Base-by-base conservation (phyloP, 2,113 vertebrate genomes). In the Tringa solitaria region DNA sequence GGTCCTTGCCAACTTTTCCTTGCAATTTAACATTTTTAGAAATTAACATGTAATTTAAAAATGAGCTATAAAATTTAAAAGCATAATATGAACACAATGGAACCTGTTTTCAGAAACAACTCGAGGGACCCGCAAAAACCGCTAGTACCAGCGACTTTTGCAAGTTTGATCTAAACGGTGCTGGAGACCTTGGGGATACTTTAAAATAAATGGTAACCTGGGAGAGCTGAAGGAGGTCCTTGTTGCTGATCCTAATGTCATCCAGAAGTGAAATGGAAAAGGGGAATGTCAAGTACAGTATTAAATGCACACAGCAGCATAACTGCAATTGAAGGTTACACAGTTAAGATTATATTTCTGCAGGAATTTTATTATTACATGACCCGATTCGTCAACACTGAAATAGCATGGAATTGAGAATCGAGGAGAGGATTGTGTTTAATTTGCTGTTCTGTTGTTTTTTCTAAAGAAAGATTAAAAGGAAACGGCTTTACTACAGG, bases 1-100 rank as follows among this genome's bases (percentile, higher is more conserved):
- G 95, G 93, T 94, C 91, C 77, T 94, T 92, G 93, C 94, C 92
- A 92, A 78, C n/a, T 95, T 95, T 59, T 90, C 59, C 69, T 92
- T 4, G 0, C 87, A 86, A 94, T 89, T 96, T 91, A 94, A 89
- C 87, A 53, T 96, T 95, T 97, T 90, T 75, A 90, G 91, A 97
- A 97, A 97, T 93, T 95, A 97, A 89, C 95, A 84, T 97, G 87
- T 91, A 95, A 87, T 97, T 97, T 89, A 37, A 95, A 97, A 96
- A 96, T 39, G 63, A 78, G 82, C 93, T 88, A 92, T 96, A 97
- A 97, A 89, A 90, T 93, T 86, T 95, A 73, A 89, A 91, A 91
- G 87, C 81, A 16, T 95, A 91, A 93, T 91, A 50, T 2, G 70
- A 80, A 83, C 89, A 96, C 95, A 96, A 67, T 95, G 86, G 82